Base-by-base conservation (phyloP, 1,140 invertebrate species). In the Araneus ventricosus region DNA sequence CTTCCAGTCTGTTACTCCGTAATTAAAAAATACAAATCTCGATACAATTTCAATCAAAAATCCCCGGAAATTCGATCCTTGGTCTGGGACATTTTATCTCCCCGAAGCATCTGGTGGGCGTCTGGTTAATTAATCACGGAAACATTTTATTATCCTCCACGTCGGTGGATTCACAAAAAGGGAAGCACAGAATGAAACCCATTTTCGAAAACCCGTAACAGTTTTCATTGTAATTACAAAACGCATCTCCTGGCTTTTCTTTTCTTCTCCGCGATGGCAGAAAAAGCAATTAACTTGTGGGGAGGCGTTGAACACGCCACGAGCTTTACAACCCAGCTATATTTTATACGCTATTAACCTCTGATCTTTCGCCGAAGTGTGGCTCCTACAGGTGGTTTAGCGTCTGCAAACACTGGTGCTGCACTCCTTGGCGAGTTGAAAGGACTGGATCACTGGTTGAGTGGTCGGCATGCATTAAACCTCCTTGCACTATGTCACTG, bases 331-430 rank as follows among this genome's bases (percentile, higher is more conserved):
- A 52, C 84, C 59, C 59, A 70, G 90, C 82, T 92, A 92, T 92
- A 92, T 92, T 92, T 92, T 86, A 92, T 92, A 86, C 82, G 80
- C 90, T 92, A 92, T 92, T 92, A 92, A 92, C 90, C 90, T 92
- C 27, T 85, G 90, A 67, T 52, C 90, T 86, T 86, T 61, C 10
- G 20, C 30, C 17, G 52, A 92, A 92, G 82, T 86, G 63, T 61
- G 85, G 80, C 22, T 45, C 27, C 70, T 34, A 14, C 70, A 75
- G 67, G 67, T 17, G 70, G 22, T n/a, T 22, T 5, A 75, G 70
- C 27, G 27, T 75, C 30, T 37, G 34, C 63, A 67, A 67, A 67
- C 8, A 34, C 34, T 17, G 45, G 27, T 5, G 75, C 22, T 52
- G 45, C 45, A 45, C 41, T 45, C 10, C 41, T 7, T 27, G 34